A percentile compares a stretch with the other conserved stretches of the same genome.
These are phyloP conservation scores for Platanista minor DNA, from an alignment of 2,113 vertebrate genomes.

Conservation along the genomic window DNA sequence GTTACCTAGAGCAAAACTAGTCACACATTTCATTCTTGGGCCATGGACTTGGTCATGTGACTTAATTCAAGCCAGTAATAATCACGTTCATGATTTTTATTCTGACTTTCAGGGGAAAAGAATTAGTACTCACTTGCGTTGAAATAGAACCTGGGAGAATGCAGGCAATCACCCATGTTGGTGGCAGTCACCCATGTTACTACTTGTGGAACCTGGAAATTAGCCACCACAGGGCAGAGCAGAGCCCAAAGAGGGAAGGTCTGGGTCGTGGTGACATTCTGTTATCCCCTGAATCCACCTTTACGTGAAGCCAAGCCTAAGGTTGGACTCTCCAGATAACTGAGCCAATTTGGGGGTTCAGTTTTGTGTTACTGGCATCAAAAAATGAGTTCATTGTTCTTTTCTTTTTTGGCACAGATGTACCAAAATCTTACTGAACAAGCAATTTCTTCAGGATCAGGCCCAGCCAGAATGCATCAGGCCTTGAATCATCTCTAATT, in stretches of 20 bases:
- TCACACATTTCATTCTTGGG: not conserved
- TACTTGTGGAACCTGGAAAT: not conserved
- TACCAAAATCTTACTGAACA: not conserved
- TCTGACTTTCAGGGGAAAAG: not conserved
- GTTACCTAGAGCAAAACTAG: not conserved
- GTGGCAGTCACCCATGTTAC: not conserved
- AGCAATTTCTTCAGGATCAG: not conserved
- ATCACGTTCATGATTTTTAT: not conserved
- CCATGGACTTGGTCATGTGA: not conserved
- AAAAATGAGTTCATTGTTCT: not conserved
- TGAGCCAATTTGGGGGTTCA: not conserved
- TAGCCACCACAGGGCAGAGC: not conserved
- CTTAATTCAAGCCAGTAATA: not conserved
- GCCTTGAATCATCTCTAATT: slow-evolving; percentile 12
- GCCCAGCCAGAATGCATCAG: not conserved
- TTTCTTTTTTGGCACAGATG: not conserved
- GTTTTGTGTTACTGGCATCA: not conserved
- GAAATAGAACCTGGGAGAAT: not conserved
- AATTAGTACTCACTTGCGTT: not conserved
- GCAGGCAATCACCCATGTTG: not conserved
- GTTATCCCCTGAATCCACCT: no score
- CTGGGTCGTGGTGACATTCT: not conserved
- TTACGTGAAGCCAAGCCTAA: not conserved
- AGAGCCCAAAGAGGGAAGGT: not conserved
- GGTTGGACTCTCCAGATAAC: not conserved